phyloP scores from a whole-genome alignment of 2,797 vertebrate genomes.

The Nannoperca obscura region DNA sequence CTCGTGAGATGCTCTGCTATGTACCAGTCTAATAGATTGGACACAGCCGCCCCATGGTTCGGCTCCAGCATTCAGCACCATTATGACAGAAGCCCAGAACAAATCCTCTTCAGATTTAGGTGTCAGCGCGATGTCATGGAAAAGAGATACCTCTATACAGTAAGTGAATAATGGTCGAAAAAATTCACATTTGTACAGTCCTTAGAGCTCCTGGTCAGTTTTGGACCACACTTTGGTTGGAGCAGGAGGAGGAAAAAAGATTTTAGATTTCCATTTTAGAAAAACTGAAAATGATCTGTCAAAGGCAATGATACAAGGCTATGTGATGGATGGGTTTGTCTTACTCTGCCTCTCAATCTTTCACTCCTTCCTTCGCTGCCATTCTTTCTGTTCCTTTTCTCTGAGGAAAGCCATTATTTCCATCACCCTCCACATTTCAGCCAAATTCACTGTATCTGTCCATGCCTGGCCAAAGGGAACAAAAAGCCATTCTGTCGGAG shows the following conservation, averaged over 20 bases:
- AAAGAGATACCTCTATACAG: conserved; percentile 74
- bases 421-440: conserved; percentile 70
- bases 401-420: conserved; percentile 74
- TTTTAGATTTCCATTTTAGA: conserved; percentile 47
- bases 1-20: conserved; percentile 62
- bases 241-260: conserved; percentile 29
- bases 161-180: conserved; percentile 73
- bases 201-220: conserved; percentile 57
- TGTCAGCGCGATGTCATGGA: conserved; percentile 77
- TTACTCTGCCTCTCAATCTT: conserved; percentile 71
- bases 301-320: conserved; percentile 78
- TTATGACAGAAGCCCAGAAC: conserved; percentile 80
- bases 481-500: conserved; percentile 71
- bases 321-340: conserved; percentile 80
- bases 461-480: conserved; percentile 69
- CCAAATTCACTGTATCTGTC: conserved; percentile 71
- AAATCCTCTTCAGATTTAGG: conserved; percentile 78
- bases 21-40: conserved; percentile 80
- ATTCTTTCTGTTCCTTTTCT: conserved; percentile 55
- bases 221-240: conserved; percentile 59
- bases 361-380: conserved; percentile 52
- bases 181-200: conserved; percentile 63
- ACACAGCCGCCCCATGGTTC: conserved; percentile 65
- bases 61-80: conserved; percentile 67
- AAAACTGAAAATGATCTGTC: conserved; percentile 82